Percentiles rank a stretch among this genome's conserved stretches.
Conservation (phyloP, 2,113 vertebrate species). For the Prinia subflava region DNA sequence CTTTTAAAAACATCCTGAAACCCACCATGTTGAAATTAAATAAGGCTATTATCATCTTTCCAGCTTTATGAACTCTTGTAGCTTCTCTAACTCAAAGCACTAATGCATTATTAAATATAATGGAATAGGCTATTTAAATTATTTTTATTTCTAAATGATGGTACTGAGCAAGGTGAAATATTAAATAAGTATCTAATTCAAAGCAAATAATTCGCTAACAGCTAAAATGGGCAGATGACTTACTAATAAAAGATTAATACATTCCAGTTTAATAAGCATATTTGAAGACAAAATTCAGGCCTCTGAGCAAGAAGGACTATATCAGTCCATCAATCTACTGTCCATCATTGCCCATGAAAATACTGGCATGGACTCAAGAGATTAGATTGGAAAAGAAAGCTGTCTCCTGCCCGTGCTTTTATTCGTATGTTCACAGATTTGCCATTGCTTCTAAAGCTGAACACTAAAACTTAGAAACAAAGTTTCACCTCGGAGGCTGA, state of each 20-base stretch:
- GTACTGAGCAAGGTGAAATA: not conserved
- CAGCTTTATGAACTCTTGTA: slow-evolving; percentile 6
- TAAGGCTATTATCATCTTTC: not conserved
- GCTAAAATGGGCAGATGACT: not conserved
- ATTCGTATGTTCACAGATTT: not conserved
- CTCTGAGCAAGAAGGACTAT: not conserved
- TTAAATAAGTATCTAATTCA: not conserved
- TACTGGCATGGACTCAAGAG: not conserved
- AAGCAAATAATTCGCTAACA: not conserved
- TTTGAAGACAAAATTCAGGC: not conserved
- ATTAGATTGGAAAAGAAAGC: not conserved
- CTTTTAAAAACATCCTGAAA: slow-evolving; percentile 41
- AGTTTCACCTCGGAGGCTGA: not conserved
- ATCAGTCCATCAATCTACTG: not conserved
- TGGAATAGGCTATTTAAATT: not conserved
- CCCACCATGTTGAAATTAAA: slow-evolving; percentile 6
- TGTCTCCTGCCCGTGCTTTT: not conserved
- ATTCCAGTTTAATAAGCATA: not conserved
- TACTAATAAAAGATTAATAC: not conserved
- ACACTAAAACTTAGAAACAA: not conserved
- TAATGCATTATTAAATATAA: slow-evolving; percentile 28
- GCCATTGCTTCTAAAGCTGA: not conserved
- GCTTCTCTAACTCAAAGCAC: not conserved
- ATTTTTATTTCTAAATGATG: slow-evolving; percentile 11
- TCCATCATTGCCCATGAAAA: not conserved